These are phyloP conservation scores for Dromaius novaehollandiae DNA, from an alignment of 2,113 vertebrate species.

Conservation along the genomic window DNA sequence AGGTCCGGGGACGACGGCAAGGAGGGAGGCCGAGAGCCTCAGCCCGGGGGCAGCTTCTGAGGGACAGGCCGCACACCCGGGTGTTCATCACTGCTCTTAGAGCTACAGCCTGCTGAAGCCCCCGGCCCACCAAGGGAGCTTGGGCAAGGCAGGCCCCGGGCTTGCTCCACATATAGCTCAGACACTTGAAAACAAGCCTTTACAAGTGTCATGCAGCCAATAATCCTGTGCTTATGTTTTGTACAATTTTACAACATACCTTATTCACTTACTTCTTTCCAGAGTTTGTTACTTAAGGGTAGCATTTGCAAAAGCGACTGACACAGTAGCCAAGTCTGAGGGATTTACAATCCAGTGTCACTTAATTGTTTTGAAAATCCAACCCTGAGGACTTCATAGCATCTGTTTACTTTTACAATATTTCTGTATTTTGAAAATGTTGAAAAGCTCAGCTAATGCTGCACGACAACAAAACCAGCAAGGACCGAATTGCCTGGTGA, in stretches of 20 bases:
- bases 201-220: rapidly evolving
- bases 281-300: not conserved
- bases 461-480: not conserved
- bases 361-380: not conserved
- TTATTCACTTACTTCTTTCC: not conserved
- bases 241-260: not conserved
- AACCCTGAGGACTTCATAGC: not conserved
- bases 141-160: rapidly evolving
- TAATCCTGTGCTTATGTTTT: rapidly evolving
- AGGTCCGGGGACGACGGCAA: no score
- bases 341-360: not conserved
- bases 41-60: no score
- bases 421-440: not conserved
- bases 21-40: not conserved
- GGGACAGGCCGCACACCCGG: rapidly evolving
- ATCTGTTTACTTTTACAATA: not conserved
- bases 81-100: not conserved
- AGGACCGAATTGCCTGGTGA: not conserved
- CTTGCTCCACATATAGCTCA: rapidly evolving
- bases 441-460: not conserved
- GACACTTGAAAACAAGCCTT: not conserved
- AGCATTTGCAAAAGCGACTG: not conserved
- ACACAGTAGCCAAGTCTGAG: not conserved
- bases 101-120: not conserved
- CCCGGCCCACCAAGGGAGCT: rapidly evolving